phyloP scores from a whole-genome alignment of 2,113 vertebrate genomes.

The Ondatra zibethicus region DNA sequence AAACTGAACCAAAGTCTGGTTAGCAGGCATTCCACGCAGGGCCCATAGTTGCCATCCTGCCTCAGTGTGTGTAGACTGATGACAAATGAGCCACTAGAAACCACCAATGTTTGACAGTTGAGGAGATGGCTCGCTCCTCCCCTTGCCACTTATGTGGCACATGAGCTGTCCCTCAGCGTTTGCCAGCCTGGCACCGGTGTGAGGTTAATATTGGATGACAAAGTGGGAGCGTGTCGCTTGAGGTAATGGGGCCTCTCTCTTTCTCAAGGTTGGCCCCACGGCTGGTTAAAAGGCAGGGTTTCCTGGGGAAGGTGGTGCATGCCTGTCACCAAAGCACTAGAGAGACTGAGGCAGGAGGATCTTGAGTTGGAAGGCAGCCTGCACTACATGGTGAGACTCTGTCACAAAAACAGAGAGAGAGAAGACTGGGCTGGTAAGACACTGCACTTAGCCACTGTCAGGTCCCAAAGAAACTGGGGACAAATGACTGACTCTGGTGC shows the following conservation, averaged over 20 bases:
- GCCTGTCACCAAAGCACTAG: background rate
- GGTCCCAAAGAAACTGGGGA: background rate
- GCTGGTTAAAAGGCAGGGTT: slow-evolving; percentile 1
- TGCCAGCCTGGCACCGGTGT: background rate
- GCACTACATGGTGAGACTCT: background rate
- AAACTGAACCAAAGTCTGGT: background rate
- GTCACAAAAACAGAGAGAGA: background rate
- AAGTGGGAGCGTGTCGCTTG: background rate
- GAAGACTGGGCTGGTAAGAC: background rate
- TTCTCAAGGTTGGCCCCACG: background rate
- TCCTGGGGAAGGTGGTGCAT: background rate
- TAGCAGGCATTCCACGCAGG: fast-evolving
- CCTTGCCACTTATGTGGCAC: too few species aligned
- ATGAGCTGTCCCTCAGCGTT: background rate
- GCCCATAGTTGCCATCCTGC: fast-evolving
- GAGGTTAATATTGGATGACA: background rate
- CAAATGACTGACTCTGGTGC: background rate
- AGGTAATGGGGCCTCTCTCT: background rate
- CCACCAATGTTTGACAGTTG: background rate
- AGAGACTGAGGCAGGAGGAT: background rate
- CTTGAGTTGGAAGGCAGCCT: background rate
- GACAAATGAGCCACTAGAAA: background rate
- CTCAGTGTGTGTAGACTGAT: fast-evolving
- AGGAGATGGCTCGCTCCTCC: too few species aligned
- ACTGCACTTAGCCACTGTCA: background rate